Evolutionary conservation across 2,797 vertebrate species (phyloP).

Genomic region (Sebastes goodei): DNA sequence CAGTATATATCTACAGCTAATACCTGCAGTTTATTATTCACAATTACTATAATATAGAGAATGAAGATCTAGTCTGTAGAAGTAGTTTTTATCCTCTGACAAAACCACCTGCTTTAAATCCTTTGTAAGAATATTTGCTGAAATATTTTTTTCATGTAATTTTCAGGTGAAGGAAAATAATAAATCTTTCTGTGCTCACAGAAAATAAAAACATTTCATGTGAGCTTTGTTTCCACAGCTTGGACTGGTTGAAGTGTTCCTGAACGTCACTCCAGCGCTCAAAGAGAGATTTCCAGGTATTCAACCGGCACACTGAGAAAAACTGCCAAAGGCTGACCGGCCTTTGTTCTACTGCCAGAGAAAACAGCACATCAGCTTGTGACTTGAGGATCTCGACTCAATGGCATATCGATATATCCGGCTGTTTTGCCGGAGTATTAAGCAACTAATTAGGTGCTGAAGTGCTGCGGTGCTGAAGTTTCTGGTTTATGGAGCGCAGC

Average conservation of each 20-base stretch:
- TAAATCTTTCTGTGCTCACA: background rate
- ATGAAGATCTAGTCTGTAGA: background rate
- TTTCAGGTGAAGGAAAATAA: background rate
- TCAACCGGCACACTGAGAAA: slow-evolving; percentile 17
- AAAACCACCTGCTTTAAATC: background rate
- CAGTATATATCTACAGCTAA: background rate
- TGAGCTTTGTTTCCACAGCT: slow-evolving; percentile 17
- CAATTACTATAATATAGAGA: background rate
- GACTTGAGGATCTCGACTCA: slow-evolving; percentile 48
- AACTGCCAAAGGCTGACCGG: background rate
- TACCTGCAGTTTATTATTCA: background rate
- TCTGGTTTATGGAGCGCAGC: slow-evolving; percentile 2
- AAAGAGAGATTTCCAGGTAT: slow-evolving; percentile 65
- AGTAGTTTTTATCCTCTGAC: background rate
- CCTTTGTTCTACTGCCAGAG: slow-evolving; percentile 57
- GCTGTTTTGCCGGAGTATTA: slow-evolving; percentile 44
- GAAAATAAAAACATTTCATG: slow-evolving; percentile 11
- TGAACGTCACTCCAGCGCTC: slow-evolving; percentile 35
- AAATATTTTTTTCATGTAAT: background rate
- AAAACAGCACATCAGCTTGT: slow-evolving; percentile 26
- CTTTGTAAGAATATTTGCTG: background rate
- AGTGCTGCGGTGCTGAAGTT: slow-evolving; percentile 14
- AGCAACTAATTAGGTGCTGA: slow-evolving; percentile 54
- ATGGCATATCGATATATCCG: slow-evolving; percentile 44
- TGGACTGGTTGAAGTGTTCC: slow-evolving; percentile 41